phyloP scores from a whole-genome alignment of 2,113 vertebrate genomes.

The Eleginops maclovinus region DNA sequence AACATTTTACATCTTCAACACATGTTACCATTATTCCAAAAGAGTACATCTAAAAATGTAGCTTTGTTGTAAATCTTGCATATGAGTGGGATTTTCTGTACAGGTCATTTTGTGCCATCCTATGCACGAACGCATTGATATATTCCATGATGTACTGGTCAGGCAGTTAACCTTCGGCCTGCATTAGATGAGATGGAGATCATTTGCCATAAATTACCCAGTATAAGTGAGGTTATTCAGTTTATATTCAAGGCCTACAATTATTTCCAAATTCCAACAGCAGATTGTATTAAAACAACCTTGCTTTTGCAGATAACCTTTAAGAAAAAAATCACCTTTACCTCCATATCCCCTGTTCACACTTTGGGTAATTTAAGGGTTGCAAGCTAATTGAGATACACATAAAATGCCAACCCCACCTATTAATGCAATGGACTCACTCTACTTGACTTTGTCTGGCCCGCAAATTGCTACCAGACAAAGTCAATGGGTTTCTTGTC shows the following conservation, averaged over 20 bases:
- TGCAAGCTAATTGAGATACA: neutral
- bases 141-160: neutral
- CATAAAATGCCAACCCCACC: neutral
- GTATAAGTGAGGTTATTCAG: neutral
- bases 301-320: neutral
- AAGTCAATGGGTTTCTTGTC: neutral
- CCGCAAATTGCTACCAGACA: slow-evolving; percentile 7
- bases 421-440: neutral
- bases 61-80: slow-evolving; percentile 4
- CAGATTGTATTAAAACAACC: slow-evolving; percentile 13
- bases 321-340: slow-evolving; percentile 13
- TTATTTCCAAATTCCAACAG: neutral
- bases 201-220: slow-evolving; percentile 9
- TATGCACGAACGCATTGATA: neutral
- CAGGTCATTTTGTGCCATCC: neutral
- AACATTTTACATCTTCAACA: slow-evolving; percentile 44
- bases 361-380: slow-evolving; percentile 20
- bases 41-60: slow-evolving; percentile 2
- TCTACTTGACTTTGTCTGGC: neutral
- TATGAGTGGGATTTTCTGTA: neutral
- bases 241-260: neutral
- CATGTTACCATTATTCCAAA: slow-evolving; percentile 37
- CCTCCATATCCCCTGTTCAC: slow-evolving; percentile 19
- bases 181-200: neutral
- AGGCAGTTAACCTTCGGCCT: slow-evolving; percentile 14